A percentile compares a stretch with the other conserved stretches of the same genome.
phyloP scores from a whole-genome alignment of 2,888 invertebrate species.

The Caenorhabditis sp. region DNA sequence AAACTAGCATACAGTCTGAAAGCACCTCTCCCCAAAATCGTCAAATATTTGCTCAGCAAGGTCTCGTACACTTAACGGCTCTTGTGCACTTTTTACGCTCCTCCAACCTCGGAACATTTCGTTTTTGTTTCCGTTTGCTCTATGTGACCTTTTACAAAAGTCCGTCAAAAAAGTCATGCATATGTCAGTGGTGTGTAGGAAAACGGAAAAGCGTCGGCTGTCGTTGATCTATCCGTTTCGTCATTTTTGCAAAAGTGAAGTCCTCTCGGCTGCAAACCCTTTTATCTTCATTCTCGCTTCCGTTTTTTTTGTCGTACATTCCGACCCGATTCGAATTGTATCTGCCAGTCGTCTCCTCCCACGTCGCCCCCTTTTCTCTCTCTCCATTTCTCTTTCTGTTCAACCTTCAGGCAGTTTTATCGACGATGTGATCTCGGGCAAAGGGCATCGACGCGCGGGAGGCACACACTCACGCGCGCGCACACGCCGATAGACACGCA shows the following conservation, averaged over 20 bases:
- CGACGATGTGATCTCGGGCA: constrained; percentile 48
- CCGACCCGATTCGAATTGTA: constrained; percentile 16
- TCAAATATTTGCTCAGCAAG: constrained; percentile 40
- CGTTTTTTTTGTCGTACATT: constrained; percentile 15
- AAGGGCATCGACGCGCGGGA: constrained; percentile 31
- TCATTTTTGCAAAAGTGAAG: constrained; percentile 1
- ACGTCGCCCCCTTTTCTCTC: constrained; percentile 10
- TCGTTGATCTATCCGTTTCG: background rate
- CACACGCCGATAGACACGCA: background rate
- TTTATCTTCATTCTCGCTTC: background rate
- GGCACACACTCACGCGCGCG: constrained; percentile 10
- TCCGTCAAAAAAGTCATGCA: no score
- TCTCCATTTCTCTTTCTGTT: background rate
- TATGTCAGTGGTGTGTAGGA: background rate
- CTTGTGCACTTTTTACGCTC: constrained; percentile 7
- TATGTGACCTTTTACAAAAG: background rate
- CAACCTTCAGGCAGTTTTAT: constrained; percentile 19
- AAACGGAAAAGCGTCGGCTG: background rate
- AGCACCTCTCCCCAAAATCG: background rate
- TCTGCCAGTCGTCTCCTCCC: constrained; percentile 22
- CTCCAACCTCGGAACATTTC: constrained; percentile 36
- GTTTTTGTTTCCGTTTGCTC: background rate
- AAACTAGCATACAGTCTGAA: constrained; percentile 20
- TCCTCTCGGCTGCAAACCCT: constrained; percentile 8
- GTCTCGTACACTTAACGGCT: constrained; percentile 23